phyloP scores from a whole-genome alignment of 2,888 invertebrate species.

The Latheticus oryzae region DNA sequence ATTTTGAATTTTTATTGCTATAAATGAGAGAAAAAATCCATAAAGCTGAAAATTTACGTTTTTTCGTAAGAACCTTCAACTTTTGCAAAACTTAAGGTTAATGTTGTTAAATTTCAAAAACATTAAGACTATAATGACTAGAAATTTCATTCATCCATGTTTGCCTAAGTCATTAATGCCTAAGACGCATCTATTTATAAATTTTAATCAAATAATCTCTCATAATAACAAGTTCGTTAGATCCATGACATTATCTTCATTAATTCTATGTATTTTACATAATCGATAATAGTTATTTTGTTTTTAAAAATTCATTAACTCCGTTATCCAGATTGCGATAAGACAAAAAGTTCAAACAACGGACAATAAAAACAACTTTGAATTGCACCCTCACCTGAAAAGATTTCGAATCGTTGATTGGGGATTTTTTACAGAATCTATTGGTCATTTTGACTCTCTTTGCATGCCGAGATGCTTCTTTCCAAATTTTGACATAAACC shows the following conservation, averaged over 20 bases:
- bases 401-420: conserved; percentile 75
- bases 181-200: conserved; percentile 19
- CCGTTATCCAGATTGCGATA: neutral
- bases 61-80: no score
- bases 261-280: conserved; percentile 10
- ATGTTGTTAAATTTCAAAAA: no score
- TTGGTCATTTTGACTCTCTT: conserved; percentile 66
- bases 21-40: no score
- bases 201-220: conserved; percentile 13
- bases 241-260: conserved; percentile 21
- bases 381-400: conserved; percentile 71
- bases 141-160: conserved; percentile 6
- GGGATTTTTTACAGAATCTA: neutral
- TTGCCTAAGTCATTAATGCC: conserved; percentile 13
- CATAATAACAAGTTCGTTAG: conserved; percentile 2
- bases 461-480: conserved; percentile 79
- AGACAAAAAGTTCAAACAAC: neutral
- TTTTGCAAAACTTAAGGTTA: no score
- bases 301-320: conserved; percentile 6
- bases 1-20: no score
- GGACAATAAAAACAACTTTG: no score
- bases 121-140: no score
- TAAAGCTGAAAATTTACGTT: no score
- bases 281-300: conserved; percentile 7
- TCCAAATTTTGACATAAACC: conserved; percentile 82